Conservation (phyloP, 2,888 invertebrate genomes). For the Ditylenchus weischeri region DNA sequence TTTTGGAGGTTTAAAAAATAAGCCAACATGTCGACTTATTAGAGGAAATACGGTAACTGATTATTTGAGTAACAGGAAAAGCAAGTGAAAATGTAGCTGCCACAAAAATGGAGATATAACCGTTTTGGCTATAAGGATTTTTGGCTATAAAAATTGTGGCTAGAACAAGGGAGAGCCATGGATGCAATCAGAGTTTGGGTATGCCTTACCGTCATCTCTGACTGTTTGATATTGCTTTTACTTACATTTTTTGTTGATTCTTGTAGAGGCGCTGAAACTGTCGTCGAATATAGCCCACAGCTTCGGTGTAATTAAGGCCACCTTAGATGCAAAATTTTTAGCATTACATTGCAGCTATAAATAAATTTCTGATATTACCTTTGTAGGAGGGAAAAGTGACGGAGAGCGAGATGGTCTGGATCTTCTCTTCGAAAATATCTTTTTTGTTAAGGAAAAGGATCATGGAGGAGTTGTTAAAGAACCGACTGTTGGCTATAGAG, state of each 20-base stretch:
- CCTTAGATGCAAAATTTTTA: conserved; percentile 34
- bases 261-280: conserved; percentile 36
- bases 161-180: too few relatives aligned
- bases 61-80: too few relatives aligned
- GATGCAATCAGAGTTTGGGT: too few relatives aligned
- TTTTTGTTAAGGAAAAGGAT: conserved; percentile 57
- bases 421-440: conserved; percentile 53
- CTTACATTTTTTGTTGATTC: conserved; percentile 36
- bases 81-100: too few relatives aligned
- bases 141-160: too few relatives aligned
- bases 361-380: conserved; percentile 29
- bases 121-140: too few relatives aligned
- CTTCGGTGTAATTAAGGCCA: conserved; percentile 38
- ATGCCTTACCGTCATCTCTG: too few relatives aligned
- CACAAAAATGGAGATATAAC: too few relatives aligned
- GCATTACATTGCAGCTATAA: conserved; percentile 13
- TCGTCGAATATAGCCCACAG: conserved; percentile 35
- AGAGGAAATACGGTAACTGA: too few relatives aligned
- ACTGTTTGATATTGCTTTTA: conserved; percentile 24
- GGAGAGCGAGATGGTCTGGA: conserved; percentile 37
- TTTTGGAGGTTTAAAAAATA: too few relatives aligned
- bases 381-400: conserved; percentile 40
- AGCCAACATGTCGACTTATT: too few relatives aligned
- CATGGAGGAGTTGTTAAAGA: conserved; percentile 46
- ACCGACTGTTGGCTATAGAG: conserved; percentile 39